Base-by-base conservation (phyloP, 2,888 invertebrate species). In the Orthosia gothica region DNA sequence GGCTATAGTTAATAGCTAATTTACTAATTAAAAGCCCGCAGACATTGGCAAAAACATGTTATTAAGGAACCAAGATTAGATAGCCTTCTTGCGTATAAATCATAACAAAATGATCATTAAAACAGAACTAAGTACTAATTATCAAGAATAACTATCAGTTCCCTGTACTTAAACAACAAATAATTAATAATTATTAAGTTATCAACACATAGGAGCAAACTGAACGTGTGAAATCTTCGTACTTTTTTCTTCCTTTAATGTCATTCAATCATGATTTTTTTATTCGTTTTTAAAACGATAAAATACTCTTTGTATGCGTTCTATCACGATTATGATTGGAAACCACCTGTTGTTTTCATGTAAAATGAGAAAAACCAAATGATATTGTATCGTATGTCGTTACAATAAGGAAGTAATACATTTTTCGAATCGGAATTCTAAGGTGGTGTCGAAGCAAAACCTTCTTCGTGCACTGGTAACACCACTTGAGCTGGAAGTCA, bases 221-320 rank as follows among this genome's bases (percentile, higher is more conserved):
- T 55, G 57, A 88, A 90, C 91, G 90, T 93, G 91, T 86, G 91
- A 92, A 91, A 87, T 83, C 80, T 79, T 77, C 67, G 78, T 76
- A 65, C 82, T 77, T 87, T 83, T 90, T 89, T 89, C 87, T 88
- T 57, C 58, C 58, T 75, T 63, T 81, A 72, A 81, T 88, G 80
- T 88, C 90, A 92, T 91, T 92, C 89, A 92, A 91, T 92, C 91
- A 90, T 82, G 87, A 32, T 89, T 91, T 88, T 92, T 93, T 92
- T 90, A 85, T 89, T 89, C 88, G 78, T 89, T 89, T 88, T 88
- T 78, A 83, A 88, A 84, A 87, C 88, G 89, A 92, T 91, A 91
- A 91, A 88, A 83, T 85, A 81, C 88, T 88, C 91, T 89, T 91
- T 93, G 92, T 93, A 89, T 87, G 88, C 82, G 89, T 88, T 89